Evolutionary conservation across 2,797 vertebrate genomes (phyloP).

Genomic region (Thripadectes ignobilis): DNA sequence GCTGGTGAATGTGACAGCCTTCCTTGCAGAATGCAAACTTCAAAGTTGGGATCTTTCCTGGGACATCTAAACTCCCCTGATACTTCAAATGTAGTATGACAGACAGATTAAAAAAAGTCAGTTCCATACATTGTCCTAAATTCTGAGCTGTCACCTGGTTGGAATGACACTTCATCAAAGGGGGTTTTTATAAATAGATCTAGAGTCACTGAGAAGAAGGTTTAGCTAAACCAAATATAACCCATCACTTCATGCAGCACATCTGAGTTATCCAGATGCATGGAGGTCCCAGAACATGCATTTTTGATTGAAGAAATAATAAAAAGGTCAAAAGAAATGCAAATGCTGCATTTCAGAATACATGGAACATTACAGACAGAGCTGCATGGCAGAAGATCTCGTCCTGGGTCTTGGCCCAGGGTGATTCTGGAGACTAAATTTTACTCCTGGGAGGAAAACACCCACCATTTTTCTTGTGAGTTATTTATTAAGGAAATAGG

Average conservation of each 20-base stretch:
- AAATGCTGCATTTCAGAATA: not conserved
- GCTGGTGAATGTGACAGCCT: not conserved
- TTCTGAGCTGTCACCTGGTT: not conserved
- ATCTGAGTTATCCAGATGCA: not conserved
- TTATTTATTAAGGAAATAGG: slow-evolving; percentile 36
- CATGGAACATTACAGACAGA: not conserved
- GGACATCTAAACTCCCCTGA: not conserved
- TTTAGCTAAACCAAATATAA: not conserved
- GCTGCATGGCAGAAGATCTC: not conserved
- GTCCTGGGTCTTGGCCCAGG: not conserved
- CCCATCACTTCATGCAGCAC: not conserved
- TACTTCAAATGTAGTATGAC: not conserved
- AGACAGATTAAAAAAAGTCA: not conserved
- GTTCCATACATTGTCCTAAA: not conserved
- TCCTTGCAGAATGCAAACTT: not conserved
- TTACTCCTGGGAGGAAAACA: not conserved
- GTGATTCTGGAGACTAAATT: not conserved
- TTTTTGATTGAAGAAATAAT: not conserved
- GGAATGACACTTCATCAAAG: not conserved
- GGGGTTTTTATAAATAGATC: not conserved
- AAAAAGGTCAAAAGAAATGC: not conserved
- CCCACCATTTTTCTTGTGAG: not conserved
- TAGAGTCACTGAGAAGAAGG: not conserved
- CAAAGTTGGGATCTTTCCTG: not conserved
- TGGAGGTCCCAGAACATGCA: not conserved